Evolutionary conservation across 2,888 invertebrate genomes (phyloP), one percentile per base, ranked within the genome.

Genomic region (Drosophila multiciliata): DNA sequence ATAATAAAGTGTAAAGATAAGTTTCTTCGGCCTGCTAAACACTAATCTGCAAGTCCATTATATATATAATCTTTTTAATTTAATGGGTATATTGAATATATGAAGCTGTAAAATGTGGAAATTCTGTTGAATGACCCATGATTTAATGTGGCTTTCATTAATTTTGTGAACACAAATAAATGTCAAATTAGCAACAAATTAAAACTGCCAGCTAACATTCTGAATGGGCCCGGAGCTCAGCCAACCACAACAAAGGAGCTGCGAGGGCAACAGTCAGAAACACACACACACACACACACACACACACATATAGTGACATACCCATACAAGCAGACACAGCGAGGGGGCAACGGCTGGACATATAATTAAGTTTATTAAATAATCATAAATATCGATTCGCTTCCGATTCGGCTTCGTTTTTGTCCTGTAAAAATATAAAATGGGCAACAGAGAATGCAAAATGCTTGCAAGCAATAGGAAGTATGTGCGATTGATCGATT

Each of bases 301-400:
- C 23, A 42, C 62, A 64, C 38, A 33, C 8, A 50, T 6, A 29
- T 6, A 32, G 32, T 9, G 8, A 17, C 23, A 15, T 8, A 53
- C 23, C 48, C 26, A 48, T 26, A 45, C 26, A 42, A n/a, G n/a
- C 36, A 26, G 20, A 23, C 36, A 38, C 6, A 17, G 38, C 35
- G 58, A 42, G 38, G 40, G 61, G 23, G 54, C 62, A 53, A 38
- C 54, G 29, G 63, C 65, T 59, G 68, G 48, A 55, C 73, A 66
- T 75, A 73, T 88, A 86, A 90, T 84, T 89, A 82, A 82, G 82
- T 75, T 78, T 82, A 90, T 87, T 79, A 87, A 87, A 87, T 90
- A 87, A 87, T 87, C 89, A 87, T 87, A 89, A 88, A 88, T 87
- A 87, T 87, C 90, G 87, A 87, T 87, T 90, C 63, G 40, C 50